A percentile compares a stretch with the other conserved stretches of the same genome.
These are phyloP conservation scores for Neocrepidodera transversa DNA, from an alignment of 2,888 invertebrate species.

Conservation along the genomic window DNA sequence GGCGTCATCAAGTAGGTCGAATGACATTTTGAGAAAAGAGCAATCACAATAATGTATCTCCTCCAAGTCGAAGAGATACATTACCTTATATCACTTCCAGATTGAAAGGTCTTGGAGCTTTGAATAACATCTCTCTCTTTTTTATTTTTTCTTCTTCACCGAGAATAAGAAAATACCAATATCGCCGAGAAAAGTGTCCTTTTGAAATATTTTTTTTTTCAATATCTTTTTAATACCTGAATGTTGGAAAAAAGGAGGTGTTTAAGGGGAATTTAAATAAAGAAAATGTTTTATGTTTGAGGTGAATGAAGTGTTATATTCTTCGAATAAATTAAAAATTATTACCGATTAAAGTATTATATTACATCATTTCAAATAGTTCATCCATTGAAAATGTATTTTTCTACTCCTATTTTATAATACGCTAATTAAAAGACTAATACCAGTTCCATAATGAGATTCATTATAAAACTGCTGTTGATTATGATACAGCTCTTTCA, in stretches of 20 bases:
- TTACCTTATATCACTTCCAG: slow-evolving; percentile 37
- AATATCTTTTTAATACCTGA: slow-evolving; percentile 22
- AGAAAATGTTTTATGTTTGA: too few relatives aligned
- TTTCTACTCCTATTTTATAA: too few relatives aligned
- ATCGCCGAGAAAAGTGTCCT: slow-evolving; percentile 22
- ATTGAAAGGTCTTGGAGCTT: slow-evolving; percentile 32
- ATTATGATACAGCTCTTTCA: too few relatives aligned
- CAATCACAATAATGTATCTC: slow-evolving; percentile 38
- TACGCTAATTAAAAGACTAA: too few relatives aligned
- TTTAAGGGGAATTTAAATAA: slow-evolving; percentile 3
- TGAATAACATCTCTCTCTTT: slow-evolving; percentile 30
- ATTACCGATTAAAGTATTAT: too few relatives aligned
- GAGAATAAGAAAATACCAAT: slow-evolving; percentile 29
- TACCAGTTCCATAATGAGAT: too few relatives aligned
- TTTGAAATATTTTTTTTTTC: slow-evolving; percentile 31
- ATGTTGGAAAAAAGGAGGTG: background rate
- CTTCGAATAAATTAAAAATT: too few relatives aligned
- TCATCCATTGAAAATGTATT: too few relatives aligned
- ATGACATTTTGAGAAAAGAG: slow-evolving; percentile 35
- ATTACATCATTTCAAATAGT: too few relatives aligned
- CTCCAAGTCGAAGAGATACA: slow-evolving; percentile 29
- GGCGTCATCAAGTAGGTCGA: slow-evolving; percentile 28
- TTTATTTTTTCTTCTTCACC: too few relatives aligned
- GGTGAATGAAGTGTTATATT: too few relatives aligned
- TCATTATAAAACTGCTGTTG: too few relatives aligned